These are phyloP conservation scores for Bradypodion pumilum DNA, from an alignment of 2,797 vertebrate genomes.

Conservation along the genomic window DNA sequence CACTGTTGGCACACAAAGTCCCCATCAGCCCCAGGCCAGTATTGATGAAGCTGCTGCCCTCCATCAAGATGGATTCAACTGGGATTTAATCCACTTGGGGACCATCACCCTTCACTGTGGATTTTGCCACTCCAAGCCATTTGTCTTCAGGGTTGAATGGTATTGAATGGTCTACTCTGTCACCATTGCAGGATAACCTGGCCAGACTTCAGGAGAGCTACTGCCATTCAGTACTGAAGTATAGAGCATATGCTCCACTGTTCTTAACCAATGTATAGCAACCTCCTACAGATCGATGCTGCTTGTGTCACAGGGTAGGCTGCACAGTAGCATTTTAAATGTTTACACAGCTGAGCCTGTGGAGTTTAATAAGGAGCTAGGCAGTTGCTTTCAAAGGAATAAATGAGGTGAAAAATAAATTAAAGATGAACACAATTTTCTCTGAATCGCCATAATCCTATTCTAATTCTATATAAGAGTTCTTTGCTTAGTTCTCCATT, in stretches of 20 bases:
- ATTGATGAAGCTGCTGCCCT: too few species aligned
- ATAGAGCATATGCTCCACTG: too few species aligned
- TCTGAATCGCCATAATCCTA: not conserved
- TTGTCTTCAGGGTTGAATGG: too few species aligned
- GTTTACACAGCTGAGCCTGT: not conserved
- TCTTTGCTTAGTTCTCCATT: not conserved
- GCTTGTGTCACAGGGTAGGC: not conserved
- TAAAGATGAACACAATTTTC: not conserved
- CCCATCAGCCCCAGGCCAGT: too few species aligned
- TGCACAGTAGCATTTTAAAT: not conserved
- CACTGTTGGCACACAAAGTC: too few species aligned
- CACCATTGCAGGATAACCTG: too few species aligned
- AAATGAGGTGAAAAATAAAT: not conserved
- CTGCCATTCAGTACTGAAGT: not conserved
- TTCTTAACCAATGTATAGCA: not conserved
- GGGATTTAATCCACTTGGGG: too few species aligned
- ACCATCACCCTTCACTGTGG: too few species aligned
- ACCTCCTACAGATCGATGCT: not conserved
- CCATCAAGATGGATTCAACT: too few species aligned
- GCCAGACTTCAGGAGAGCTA: too few species aligned
- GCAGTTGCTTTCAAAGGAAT: not conserved
- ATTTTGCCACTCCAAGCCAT: too few species aligned
- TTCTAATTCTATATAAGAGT: not conserved
- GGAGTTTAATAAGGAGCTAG: not conserved
- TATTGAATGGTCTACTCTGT: too few species aligned